Evolutionary conservation across 1,140 invertebrate species (phyloP).

Genomic region (Aporrectodea caliginosa): DNA sequence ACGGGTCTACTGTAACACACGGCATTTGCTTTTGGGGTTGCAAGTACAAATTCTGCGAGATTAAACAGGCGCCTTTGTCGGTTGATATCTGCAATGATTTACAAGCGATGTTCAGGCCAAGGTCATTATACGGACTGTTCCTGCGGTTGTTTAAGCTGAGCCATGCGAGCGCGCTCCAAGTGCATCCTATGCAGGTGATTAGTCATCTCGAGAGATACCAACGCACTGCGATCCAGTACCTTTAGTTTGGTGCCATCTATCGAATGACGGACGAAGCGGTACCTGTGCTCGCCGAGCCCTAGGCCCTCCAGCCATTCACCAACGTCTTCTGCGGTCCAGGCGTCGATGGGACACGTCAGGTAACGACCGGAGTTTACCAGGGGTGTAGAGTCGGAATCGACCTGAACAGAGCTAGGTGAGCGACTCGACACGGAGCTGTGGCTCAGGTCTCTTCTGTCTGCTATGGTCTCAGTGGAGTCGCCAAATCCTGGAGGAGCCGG

Average conservation of each 20-base stretch:
- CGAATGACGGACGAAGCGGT: neutral
- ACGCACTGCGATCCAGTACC: neutral
- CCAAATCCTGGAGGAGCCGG: neutral
- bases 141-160: too few species aligned
- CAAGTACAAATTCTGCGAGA: too few species aligned
- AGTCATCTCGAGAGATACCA: neutral
- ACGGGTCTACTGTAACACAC: too few species aligned
- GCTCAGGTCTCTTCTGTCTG: neutral
- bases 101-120: too few species aligned
- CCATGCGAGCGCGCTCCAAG: neutral
- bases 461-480: neutral
- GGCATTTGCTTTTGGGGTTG: too few species aligned
- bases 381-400: neutral
- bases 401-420: neutral
- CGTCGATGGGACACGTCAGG: neutral
- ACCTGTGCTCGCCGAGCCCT: neutral
- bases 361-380: neutral
- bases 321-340: neutral
- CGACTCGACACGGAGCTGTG: neutral
- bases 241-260: neutral
- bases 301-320: neutral
- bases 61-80: too few species aligned
- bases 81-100: too few species aligned
- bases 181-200: neutral
- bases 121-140: too few species aligned